phyloP scores from a whole-genome alignment of 2,888 invertebrate species.

The Micropterix aruncella region DNA sequence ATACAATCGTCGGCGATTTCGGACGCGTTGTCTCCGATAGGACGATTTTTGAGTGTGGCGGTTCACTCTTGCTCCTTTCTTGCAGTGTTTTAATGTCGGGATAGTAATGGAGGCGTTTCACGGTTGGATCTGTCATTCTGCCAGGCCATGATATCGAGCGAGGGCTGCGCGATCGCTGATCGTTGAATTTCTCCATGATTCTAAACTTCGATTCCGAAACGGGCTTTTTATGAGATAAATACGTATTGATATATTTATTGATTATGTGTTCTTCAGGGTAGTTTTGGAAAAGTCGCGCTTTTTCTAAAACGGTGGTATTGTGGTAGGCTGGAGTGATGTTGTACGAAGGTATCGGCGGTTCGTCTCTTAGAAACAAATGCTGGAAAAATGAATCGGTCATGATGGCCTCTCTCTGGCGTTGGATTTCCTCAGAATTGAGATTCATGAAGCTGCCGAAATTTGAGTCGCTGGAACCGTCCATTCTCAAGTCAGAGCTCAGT shows the following conservation, averaged over 20 bases:
- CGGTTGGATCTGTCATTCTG: slow-evolving; percentile 33
- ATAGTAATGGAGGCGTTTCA: slow-evolving; percentile 32
- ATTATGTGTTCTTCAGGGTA: slow-evolving; percentile 26
- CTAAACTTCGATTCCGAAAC: slow-evolving; percentile 60
- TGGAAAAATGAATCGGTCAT: slow-evolving; percentile 56
- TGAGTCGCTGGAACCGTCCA: slow-evolving; percentile 16
- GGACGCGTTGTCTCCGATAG: slow-evolving; percentile 37
- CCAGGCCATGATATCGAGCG: slow-evolving; percentile 46
- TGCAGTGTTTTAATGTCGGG: too few relatives aligned
- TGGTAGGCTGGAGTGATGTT: slow-evolving; percentile 20
- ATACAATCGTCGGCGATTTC: slow-evolving; percentile 26
- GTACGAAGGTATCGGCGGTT: slow-evolving; percentile 22
- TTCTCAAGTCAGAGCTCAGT: slow-evolving; percentile 16
- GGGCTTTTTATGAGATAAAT: slow-evolving; percentile 52
- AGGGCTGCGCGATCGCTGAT: slow-evolving; percentile 37
- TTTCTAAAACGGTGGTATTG: slow-evolving; percentile 49
- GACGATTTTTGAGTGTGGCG: slow-evolving; percentile 38
- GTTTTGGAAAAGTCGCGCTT: slow-evolving; percentile 54
- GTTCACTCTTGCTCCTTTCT: slow-evolving; percentile 49
- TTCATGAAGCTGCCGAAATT: slow-evolving; percentile 20
- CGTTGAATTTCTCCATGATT: slow-evolving; percentile 43
- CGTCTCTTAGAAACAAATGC: slow-evolving; percentile 48
- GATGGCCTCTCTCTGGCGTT: slow-evolving; percentile 41
- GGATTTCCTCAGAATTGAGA: slow-evolving; percentile 28
- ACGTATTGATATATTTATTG: slow-evolving; percentile 49